These are phyloP conservation scores for Prunella fulvescens DNA, from an alignment of 2,113 vertebrate species.

Conservation along the genomic window DNA sequence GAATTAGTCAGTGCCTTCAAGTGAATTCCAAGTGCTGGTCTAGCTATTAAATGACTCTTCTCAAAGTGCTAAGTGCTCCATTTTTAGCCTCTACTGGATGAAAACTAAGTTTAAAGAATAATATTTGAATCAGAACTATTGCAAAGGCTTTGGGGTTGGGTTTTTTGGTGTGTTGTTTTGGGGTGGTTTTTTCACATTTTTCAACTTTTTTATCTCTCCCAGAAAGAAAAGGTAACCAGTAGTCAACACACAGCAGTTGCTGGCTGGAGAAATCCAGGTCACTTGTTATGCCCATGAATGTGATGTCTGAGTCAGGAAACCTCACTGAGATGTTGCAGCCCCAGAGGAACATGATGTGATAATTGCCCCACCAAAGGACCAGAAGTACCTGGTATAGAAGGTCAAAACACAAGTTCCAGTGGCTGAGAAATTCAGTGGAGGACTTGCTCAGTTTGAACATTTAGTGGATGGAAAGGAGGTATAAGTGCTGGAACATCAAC, in stretches of 20 bases:
- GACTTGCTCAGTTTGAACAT: background rate
- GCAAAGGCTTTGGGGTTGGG: background rate
- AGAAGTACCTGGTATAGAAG: background rate
- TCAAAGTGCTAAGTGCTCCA: background rate
- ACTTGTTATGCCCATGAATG: background rate
- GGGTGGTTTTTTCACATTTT: background rate
- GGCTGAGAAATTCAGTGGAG: background rate
- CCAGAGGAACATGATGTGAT: background rate
- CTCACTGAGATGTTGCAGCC: background rate
- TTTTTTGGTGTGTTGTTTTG: background rate
- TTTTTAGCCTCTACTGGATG: background rate
- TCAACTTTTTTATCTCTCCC: background rate
- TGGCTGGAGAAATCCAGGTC: background rate
- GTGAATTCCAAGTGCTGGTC: constrained; percentile 31
- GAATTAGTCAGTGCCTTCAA: constrained; percentile 59
- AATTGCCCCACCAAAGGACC: background rate
- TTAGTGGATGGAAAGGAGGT: background rate
- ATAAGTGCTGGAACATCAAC: background rate
- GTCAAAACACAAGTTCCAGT: background rate
- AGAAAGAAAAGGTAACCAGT: background rate
- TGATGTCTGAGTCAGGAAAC: background rate
- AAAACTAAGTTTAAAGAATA: background rate
- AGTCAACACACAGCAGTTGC: background rate
- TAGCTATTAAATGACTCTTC: background rate
- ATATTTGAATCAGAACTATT: background rate